Evolutionary conservation across 53 echinoderm and acorn worm genomes (phyloP).

Genomic region (Holothuria scabra): DNA sequence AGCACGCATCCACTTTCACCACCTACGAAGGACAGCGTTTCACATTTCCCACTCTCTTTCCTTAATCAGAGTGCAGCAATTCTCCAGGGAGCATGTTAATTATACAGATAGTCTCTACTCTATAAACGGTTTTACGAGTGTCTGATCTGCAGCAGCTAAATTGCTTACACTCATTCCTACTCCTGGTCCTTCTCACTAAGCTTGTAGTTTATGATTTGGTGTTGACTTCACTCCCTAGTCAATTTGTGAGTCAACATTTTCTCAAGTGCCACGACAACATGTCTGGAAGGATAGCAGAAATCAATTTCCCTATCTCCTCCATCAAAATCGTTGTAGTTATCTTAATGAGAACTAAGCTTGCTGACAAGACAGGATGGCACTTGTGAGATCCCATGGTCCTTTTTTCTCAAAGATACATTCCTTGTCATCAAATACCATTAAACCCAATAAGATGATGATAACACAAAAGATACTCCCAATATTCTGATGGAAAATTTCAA

Average conservation of each 20-base stretch:
- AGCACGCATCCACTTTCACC: too few relatives aligned
- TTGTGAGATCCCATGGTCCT: too few relatives aligned
- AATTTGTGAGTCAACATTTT: neutral
- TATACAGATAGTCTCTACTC: conserved; percentile 20
- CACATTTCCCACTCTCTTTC: neutral
- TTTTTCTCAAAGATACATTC: too few relatives aligned
- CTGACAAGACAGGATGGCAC: too few relatives aligned
- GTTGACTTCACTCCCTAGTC: neutral
- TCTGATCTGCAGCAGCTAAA: neutral
- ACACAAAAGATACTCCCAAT: conserved; percentile 1
- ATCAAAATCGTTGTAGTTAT: too few relatives aligned
- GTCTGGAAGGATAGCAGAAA: conserved; percentile 21
- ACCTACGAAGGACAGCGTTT: too few relatives aligned
- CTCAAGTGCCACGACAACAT: conserved; percentile 22
- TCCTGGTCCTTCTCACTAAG: too few relatives aligned
- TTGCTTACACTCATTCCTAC: neutral
- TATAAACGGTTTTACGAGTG: neutral
- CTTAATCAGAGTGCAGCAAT: conserved; percentile 19
- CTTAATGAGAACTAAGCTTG: too few relatives aligned
- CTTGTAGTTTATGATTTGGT: too few relatives aligned
- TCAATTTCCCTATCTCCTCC: neutral
- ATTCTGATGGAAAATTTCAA: neutral
- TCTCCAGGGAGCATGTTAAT: conserved; percentile 8
- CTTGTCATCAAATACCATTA: too few relatives aligned
- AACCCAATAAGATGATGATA: neutral